Percentiles rank a stretch among this genome's conserved stretches.
These are phyloP conservation scores for Mesochorus sp. DNA, from an alignment of 2,888 invertebrate genomes.

Conservation along the genomic window DNA sequence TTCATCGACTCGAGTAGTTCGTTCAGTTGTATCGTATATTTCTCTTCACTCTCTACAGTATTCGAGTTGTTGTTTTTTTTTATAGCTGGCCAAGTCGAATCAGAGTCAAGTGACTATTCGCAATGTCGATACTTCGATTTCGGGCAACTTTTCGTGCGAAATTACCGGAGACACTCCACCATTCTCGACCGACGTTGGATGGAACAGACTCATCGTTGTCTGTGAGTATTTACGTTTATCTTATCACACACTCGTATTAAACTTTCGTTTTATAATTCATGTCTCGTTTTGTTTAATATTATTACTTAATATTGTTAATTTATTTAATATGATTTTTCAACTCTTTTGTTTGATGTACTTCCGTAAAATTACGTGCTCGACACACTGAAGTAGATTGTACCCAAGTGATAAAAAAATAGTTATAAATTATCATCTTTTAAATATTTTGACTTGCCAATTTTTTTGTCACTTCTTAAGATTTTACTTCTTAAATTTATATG, in stretches of 20 bases:
- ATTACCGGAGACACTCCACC: conserved; percentile 89
- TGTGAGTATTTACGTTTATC: conserved; percentile 85
- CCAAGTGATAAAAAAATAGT: too few relatives aligned
- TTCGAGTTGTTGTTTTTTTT: too few relatives aligned
- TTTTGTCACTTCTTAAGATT: too few relatives aligned
- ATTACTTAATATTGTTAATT: too few relatives aligned
- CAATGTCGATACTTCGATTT: conserved; percentile 87
- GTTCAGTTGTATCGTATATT: background rate
- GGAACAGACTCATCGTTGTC: conserved; percentile 88
- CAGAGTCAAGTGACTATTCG: conserved; percentile 89
- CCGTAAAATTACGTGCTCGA: too few relatives aligned
- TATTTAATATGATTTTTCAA: too few relatives aligned
- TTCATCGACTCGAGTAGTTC: too few relatives aligned
- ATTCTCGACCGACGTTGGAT: conserved; percentile 87
- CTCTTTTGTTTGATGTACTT: too few relatives aligned
- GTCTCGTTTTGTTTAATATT: too few relatives aligned
- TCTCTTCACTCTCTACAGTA: background rate
- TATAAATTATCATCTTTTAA: background rate
- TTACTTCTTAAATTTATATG: too few relatives aligned
- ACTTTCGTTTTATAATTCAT: background rate
- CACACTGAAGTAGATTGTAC: too few relatives aligned
- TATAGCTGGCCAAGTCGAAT: conserved; percentile 88
- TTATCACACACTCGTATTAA: background rate
- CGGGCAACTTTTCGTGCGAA: conserved; percentile 91
- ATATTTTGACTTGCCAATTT: too few relatives aligned